phyloP scores from a whole-genome alignment of 2,797 vertebrate genomes.

The Oreonectes daqikongensis region DNA sequence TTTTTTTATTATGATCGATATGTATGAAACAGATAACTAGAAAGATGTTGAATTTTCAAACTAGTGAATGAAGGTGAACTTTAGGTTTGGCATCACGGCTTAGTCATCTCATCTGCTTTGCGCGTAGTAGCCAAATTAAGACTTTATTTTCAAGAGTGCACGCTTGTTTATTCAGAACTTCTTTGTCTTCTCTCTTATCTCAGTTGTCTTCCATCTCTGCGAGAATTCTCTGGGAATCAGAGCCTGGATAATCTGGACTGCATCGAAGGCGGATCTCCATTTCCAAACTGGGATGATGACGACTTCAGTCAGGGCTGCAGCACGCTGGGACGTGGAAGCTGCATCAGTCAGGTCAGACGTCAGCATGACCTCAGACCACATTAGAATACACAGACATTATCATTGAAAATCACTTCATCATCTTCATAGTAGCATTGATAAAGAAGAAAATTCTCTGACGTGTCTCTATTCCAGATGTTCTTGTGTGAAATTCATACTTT shows the following conservation, averaged over 20 bases:
- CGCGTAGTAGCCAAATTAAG: background rate
- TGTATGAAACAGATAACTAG: background rate
- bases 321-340: constrained; percentile 79
- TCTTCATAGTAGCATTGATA: no score
- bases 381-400: background rate
- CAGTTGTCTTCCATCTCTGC: constrained; percentile 84
- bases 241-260: constrained; percentile 96
- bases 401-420: background rate
- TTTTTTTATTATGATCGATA: background rate
- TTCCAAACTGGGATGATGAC: constrained; percentile 94
- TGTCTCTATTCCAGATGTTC: background rate
- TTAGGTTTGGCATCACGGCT: constrained; percentile 31
- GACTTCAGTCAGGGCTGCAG: constrained; percentile 92
- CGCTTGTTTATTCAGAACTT: background rate
- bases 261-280: constrained; percentile 85
- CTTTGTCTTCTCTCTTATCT: constrained; percentile 18
- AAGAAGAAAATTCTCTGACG: background rate
- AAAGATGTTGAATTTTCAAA: background rate
- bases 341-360: constrained; percentile 86
- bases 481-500: no score
- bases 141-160: background rate
- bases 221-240: constrained; percentile 82
- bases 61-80: background rate
- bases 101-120: constrained; percentile 42
- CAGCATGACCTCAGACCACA: background rate